Percentiles rank a stretch among this genome's conserved stretches.
Evolutionary conservation across 2,113 vertebrate genomes (phyloP).

Genomic region (Leucosticte australis): DNA sequence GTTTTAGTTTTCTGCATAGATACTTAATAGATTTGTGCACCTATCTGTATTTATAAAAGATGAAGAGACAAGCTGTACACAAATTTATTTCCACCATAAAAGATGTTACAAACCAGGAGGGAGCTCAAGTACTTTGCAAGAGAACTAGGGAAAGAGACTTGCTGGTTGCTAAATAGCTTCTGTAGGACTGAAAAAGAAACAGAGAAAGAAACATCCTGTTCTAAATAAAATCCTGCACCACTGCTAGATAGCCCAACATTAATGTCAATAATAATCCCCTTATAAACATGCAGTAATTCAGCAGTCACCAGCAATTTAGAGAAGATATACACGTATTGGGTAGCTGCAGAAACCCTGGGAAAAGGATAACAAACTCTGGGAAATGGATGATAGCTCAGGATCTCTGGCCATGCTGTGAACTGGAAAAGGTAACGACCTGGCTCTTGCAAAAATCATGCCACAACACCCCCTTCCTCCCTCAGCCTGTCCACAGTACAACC

Average conservation of each 20-base stretch:
- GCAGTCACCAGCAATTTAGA: neutral
- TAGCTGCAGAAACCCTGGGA: neutral
- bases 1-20: conserved; percentile 37
- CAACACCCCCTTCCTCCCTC: neutral
- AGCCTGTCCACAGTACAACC: neutral
- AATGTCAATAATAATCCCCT: neutral
- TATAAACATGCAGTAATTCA: neutral
- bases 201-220: neutral
- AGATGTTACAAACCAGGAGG: neutral
- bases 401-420: neutral
- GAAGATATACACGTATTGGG: neutral
- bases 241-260: neutral
- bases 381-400: neutral
- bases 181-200: neutral
- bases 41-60: conserved; percentile 4
- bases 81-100: neutral
- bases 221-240: neutral
- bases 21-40: conserved; percentile 14
- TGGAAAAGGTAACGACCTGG: neutral
- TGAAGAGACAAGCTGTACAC: neutral
- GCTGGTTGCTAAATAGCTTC: neutral
- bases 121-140: neutral
- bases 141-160: neutral
- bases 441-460: neutral
- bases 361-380: neutral